phyloP scores from a whole-genome alignment of 1,140 invertebrate genomes.

The Plutomurus gul region DNA sequence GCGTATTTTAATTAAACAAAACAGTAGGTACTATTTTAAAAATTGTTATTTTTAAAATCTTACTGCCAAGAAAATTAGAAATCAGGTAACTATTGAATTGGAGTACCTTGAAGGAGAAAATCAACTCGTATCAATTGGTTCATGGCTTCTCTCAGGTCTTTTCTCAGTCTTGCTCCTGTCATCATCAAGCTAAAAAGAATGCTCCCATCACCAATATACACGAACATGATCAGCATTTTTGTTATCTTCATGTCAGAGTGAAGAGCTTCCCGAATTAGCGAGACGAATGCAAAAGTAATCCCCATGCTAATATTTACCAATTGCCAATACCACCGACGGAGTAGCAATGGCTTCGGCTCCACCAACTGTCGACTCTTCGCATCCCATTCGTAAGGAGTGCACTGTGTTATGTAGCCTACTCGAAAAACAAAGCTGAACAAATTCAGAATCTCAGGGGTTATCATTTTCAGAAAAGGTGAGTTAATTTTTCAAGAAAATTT shows the following conservation, averaged over 20 bases:
- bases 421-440: slow-evolving; percentile 5
- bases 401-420: neutral
- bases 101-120: slow-evolving; percentile 15
- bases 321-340: slow-evolving; percentile 1
- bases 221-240: slow-evolving; percentile 3
- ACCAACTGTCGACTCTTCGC: neutral
- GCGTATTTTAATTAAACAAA: too few relatives aligned
- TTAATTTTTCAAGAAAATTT: neutral
- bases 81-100: too few relatives aligned
- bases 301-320: neutral
- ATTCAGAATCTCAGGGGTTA: neutral
- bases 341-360: neutral
- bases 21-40: too few relatives aligned
- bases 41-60: too few relatives aligned
- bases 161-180: neutral
- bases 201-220: neutral
- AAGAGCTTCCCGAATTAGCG: neutral
- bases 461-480: neutral
- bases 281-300: slow-evolving; percentile 3
- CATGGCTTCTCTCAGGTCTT: neutral
- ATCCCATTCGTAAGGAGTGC: slow-evolving; percentile 22
- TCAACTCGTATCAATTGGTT: neutral
- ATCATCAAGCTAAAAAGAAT: neutral
- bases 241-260: slow-evolving; percentile 9
- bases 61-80: too few relatives aligned